Percentiles rank a stretch among this genome's conserved stretches.
Evolutionary conservation across 1,140 invertebrate genomes (phyloP).

Genomic region (Drosophila sucinea): DNA sequence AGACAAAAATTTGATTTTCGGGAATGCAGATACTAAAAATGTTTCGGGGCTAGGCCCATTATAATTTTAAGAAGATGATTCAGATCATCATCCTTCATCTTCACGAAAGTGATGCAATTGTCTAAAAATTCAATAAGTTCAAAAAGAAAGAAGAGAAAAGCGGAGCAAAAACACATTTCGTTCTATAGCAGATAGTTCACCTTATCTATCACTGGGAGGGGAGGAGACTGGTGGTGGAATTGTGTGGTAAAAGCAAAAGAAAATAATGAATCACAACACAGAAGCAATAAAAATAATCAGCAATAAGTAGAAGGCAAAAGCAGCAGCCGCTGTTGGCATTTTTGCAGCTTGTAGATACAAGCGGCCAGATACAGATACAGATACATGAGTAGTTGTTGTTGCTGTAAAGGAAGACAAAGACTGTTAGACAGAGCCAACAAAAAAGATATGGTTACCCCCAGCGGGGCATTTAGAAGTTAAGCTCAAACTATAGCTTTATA

Average conservation of each 20-base stretch:
- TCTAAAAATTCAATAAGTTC: slow-evolving; percentile 51
- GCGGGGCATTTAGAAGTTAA: slow-evolving; percentile 48
- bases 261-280: slow-evolving; percentile 75
- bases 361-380: slow-evolving; percentile 54
- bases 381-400: slow-evolving; percentile 18
- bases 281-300: slow-evolving; percentile 75
- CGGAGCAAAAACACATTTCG: slow-evolving; percentile 3
- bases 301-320: slow-evolving; percentile 66
- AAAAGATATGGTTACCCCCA: slow-evolving; percentile 2
- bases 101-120: slow-evolving; percentile 53
- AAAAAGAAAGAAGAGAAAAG: slow-evolving; percentile 15
- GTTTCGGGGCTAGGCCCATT: neutral
- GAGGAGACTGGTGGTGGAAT: neutral
- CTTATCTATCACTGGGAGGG: slow-evolving; percentile 12
- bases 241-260: slow-evolving; percentile 30
- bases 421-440: slow-evolving; percentile 20
- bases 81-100: neutral
- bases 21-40: neutral
- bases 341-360: slow-evolving; percentile 71
- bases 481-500: slow-evolving; percentile 32
- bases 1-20: neutral
- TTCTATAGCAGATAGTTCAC: slow-evolving; percentile 2
- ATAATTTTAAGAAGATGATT: slow-evolving; percentile 1
- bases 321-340: slow-evolving; percentile 42
- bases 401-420: neutral